Percentiles rank a stretch among this genome's conserved stretches.
These are phyloP conservation scores for Xenopus petersii DNA, from an alignment of 2,797 vertebrate genomes.

Conservation along the genomic window DNA sequence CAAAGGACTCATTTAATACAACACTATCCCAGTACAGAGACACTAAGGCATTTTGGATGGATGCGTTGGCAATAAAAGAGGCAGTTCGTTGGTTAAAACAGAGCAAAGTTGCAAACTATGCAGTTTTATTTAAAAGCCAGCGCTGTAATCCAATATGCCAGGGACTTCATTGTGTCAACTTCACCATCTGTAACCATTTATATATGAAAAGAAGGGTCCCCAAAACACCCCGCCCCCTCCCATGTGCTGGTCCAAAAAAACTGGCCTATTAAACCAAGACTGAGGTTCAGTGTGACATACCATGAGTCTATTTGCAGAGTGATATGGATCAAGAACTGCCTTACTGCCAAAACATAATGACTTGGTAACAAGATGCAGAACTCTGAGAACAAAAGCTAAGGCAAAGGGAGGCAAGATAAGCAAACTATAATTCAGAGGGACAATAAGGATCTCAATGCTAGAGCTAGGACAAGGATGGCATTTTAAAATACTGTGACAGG, in stretches of 20 bases:
- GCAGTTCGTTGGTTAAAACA: not conserved
- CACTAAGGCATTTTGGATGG: not conserved
- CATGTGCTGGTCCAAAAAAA: slow-evolving; percentile 3
- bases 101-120: not conserved
- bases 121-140: slow-evolving; percentile 23
- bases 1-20: not conserved
- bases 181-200: slow-evolving; percentile 46
- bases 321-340: not conserved
- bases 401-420: too few relatives aligned
- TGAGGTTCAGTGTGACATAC: slow-evolving; percentile 4
- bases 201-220: not conserved
- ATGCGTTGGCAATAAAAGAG: not conserved
- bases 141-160: slow-evolving; percentile 36
- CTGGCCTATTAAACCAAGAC: not conserved
- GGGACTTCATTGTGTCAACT: slow-evolving; percentile 33
- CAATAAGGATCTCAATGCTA: too few relatives aligned
- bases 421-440: too few relatives aligned
- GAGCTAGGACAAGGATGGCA: too few relatives aligned
- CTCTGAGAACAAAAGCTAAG: too few relatives aligned
- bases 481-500: not conserved
- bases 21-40: not conserved
- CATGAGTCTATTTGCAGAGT: not conserved
- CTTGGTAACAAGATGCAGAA: too few relatives aligned
- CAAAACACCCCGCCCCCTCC: not conserved
- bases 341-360: not conserved